Percentiles rank a stretch among this genome's conserved stretches.
Conservation (phyloP, 1,140 invertebrate genomes). For the Pseudomyrmex concolor region DNA sequence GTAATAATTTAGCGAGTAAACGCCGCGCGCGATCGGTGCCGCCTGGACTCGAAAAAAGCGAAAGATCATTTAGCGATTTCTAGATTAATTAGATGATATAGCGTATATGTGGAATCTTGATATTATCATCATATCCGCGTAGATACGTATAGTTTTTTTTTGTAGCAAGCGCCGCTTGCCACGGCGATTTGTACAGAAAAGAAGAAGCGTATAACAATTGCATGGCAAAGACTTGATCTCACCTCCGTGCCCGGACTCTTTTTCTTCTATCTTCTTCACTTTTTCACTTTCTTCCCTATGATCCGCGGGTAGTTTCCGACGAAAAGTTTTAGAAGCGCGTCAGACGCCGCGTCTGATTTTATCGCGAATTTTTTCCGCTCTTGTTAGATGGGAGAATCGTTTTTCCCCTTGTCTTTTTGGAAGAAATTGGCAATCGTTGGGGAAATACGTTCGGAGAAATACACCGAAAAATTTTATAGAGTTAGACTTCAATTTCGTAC, state of each 20-base stretch:
- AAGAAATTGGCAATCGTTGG: neutral
- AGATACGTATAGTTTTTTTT: slow-evolving; percentile 11
- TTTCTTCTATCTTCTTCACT: neutral
- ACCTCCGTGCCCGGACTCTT: neutral
- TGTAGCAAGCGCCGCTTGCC: neutral
- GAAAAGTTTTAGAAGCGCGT: no score
- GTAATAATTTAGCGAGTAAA: slow-evolving; percentile 26
- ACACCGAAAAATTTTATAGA: neutral
- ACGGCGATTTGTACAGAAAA: slow-evolving; percentile 8
- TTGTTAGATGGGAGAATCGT: neutral
- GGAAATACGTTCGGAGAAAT: slow-evolving; percentile 19
- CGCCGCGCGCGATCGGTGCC: slow-evolving; percentile 61
- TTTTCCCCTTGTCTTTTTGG: neutral
- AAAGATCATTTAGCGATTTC: slow-evolving; percentile 2
- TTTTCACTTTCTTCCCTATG: neutral
- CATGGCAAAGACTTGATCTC: slow-evolving; percentile 3
- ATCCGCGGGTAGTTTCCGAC: neutral
- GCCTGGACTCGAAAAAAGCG: slow-evolving; percentile 47
- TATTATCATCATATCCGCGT: neutral
- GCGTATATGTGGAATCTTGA: neutral
- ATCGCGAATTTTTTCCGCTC: slow-evolving; percentile 5
- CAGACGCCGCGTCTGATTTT: slow-evolving; percentile 5
- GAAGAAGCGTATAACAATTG: neutral
- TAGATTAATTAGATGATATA: slow-evolving; percentile 4
- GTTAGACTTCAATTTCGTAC: slow-evolving; percentile 10